Evolutionary conservation across 1,140 invertebrate species (phyloP), one percentile per base, ranked within the genome.

Genomic region (Drosophila varians): DNA sequence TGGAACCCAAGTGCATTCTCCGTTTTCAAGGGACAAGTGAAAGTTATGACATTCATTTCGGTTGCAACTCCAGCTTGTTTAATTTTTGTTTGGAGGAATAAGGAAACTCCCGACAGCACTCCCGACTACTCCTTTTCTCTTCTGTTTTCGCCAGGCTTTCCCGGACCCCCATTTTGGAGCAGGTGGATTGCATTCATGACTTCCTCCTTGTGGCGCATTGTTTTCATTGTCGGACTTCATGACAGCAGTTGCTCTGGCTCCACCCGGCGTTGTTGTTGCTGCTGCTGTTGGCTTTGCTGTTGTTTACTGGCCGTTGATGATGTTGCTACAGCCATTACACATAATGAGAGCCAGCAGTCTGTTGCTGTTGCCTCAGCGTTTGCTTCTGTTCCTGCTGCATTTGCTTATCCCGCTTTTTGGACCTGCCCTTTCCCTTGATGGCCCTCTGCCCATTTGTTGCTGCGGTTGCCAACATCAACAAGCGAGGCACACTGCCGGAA

Each of bases 141-240:
- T 25, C 18, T 18, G 45, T 60, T 49, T 65, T 66, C 62, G 19
- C 19, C 49, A n/a, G 31, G 34, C 34, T 69, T 36, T 62, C 23
- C 21, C 28, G 28, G 46, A 14, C 26, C n/a, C n/a, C n/a, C n/a
- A n/a, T n/a, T n/a, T 36, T 48, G 46, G 38, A 79, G 66, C 79
- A 83, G 79, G 79, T 86, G 79, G 71, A 61, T 83, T 72, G 80
- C 79, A 83, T 83, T 83, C 80, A 83, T 83, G 78, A 55, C 75
- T 75, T 83, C 75, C 78, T 84, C 69, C 47, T 54, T 72, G 60
- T 56, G 66, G 54, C 76, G 58, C 69, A 77, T 66, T 72, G 76
- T 82, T 77, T 78, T 53, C 79, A 74, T 60, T 74, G 48, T 34
- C n/a, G 62, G 54, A 66, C 46, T 66, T 34, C 46, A 47, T 66